Percentiles rank a stretch among this genome's conserved stretches.
Conservation (phyloP, 1,140 invertebrate species). For the Ridgeia piscesae region DNA sequence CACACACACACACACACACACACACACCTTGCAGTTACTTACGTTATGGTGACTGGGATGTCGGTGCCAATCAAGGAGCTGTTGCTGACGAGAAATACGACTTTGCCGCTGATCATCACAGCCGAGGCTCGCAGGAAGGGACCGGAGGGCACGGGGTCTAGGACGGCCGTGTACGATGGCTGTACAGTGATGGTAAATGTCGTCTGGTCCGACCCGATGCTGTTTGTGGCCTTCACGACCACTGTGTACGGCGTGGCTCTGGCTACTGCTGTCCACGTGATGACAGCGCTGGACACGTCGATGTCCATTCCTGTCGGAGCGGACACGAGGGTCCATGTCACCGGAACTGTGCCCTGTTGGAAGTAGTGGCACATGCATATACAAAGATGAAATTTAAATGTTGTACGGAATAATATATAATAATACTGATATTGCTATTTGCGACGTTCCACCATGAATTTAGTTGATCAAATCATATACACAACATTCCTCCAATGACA, state of each 20-base stretch:
- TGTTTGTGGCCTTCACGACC: constrained; percentile 26
- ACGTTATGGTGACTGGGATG: constrained; percentile 23
- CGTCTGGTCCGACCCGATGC: constrained; percentile 20
- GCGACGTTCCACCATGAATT: no score
- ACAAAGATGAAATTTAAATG: neutral
- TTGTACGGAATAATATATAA: no score
- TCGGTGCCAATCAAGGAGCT: constrained; percentile 9
- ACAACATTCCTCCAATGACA: no score
- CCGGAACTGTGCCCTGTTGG: constrained; percentile 32
- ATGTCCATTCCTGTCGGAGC: constrained; percentile 30
- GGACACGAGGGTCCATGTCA: constrained; percentile 28
- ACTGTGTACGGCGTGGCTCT: constrained; percentile 23
- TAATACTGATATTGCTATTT: no score
- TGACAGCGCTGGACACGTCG: constrained; percentile 16
- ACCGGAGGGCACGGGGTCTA: constrained; percentile 27
- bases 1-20: no score
- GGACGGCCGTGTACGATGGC: constrained; percentile 26
- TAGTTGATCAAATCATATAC: no score
- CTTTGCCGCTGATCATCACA: constrained; percentile 29
- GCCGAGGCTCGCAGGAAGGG: constrained; percentile 24
- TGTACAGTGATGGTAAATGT: constrained; percentile 30
- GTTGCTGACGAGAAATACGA: constrained; percentile 24
- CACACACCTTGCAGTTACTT: neutral
- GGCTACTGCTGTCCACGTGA: constrained; percentile 29
- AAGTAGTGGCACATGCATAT: no score